phyloP scores from a whole-genome alignment of 2,888 invertebrate genomes.

The Melanargia galathea region DNA sequence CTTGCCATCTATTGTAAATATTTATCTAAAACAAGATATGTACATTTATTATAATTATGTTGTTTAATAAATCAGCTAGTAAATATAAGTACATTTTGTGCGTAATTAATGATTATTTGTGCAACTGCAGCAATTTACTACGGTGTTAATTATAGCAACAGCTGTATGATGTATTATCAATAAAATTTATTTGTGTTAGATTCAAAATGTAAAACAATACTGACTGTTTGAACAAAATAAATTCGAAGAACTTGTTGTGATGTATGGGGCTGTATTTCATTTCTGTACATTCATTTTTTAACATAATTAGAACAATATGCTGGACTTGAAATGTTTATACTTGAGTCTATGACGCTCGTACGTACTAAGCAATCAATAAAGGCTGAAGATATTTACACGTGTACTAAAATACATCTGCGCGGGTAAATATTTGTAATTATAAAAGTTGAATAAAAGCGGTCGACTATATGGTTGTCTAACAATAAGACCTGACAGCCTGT shows the following conservation, averaged over 20 bases:
- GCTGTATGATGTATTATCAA: not conserved
- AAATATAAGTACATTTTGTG: constrained; percentile 7
- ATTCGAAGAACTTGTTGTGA: not conserved
- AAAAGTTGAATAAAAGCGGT: too few species aligned
- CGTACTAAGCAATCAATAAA: too few species aligned
- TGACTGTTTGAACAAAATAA: not conserved
- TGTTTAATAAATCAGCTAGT: not conserved
- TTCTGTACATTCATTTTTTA: too few species aligned
- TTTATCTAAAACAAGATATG: not conserved
- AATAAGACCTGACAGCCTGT: not conserved
- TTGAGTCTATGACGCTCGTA: too few species aligned
- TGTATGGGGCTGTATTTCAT: not conserved
- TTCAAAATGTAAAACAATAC: not conserved
- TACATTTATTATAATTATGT: not conserved
- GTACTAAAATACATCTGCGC: too few species aligned
- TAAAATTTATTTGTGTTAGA: not conserved
- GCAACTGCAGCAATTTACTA: too few species aligned
- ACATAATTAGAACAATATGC: too few species aligned
- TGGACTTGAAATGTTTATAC: too few species aligned
- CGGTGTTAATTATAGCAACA: too few species aligned
- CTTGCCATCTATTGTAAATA: not conserved
- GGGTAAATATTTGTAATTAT: too few species aligned
- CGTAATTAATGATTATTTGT: not conserved
- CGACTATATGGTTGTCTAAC: too few species aligned
- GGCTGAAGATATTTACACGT: too few species aligned